Evolutionary conservation across 2,113 vertebrate genomes (phyloP), one percentile per base, ranked within the genome.

Genomic region (Jaculus jaculus): DNA sequence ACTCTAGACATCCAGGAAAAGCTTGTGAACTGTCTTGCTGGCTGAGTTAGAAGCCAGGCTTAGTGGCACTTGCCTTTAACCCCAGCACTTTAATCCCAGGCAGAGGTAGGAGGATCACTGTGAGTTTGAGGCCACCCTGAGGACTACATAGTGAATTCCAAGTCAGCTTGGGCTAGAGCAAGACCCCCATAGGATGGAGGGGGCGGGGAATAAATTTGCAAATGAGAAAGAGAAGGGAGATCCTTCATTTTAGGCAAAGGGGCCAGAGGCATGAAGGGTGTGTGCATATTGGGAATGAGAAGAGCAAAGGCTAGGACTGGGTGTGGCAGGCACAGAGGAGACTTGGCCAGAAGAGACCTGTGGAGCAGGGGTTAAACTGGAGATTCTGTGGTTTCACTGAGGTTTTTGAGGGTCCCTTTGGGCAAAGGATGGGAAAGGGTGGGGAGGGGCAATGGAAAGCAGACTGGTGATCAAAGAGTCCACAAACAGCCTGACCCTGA

Each of bases 401-500:
- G 80, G 39, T 21, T 78, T 91, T 71, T 84, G 84, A 72, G 79
- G 82, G 72, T 87, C 1, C 9, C 34, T 65, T 89, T 72, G 82
- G 47, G 21, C 17, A 84, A 75, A 17, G 78, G 39, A 60, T 73
- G 68, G 58, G 84, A 47, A 80, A 39, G 34, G 20, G 30, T 32
- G 12, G 51, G 54, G 7, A 51, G 17, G 24, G 37, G 26, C 18
- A 39, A 20, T 30, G 4, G 71, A 60, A 75, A 58, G 84, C 18
- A 39, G 61, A 23, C 34, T 83, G 42, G 30, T 54, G 61, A 32
- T 69, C 12, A 23, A 24, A 32, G 30, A 23, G 66, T 58, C 21
- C 66, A 72, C 20, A 47, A 80, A 93, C 77, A 89, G 65, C 72
- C 60, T 86, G 61, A 65, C 60, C 63, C 39, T 94, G 89, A 91